Percentiles rank a stretch among this genome's conserved stretches.
phyloP scores from a whole-genome alignment of 2,797 vertebrate species.

The Alosa sapidissima region DNA sequence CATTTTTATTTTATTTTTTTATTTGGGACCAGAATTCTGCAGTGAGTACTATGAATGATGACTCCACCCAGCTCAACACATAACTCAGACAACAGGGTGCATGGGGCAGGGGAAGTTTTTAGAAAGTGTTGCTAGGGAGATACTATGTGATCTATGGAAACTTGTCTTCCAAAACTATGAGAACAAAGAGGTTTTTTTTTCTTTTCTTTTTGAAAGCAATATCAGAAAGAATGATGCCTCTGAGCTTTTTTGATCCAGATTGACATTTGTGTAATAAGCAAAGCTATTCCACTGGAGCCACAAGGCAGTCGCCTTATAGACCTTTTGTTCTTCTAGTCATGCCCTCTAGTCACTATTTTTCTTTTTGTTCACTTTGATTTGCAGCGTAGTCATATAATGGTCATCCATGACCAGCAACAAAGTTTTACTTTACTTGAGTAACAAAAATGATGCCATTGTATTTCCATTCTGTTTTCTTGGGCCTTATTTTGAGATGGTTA shows the following conservation, averaged over 20 bases:
- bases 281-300: slow-evolving; percentile 57
- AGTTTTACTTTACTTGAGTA: too few species aligned
- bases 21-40: not conserved
- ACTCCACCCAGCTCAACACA: not conserved
- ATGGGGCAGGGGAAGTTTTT: not conserved
- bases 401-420: not conserved
- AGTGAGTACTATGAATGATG: not conserved
- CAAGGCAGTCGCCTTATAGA: slow-evolving; percentile 9
- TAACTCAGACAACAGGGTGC: not conserved
- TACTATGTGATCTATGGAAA: slow-evolving; percentile 26
- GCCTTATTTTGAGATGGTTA: not conserved
- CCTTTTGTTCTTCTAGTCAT: not conserved
- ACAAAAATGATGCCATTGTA: too few species aligned
- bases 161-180: slow-evolving; percentile 30
- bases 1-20: too few species aligned
- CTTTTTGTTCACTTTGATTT: not conserved
- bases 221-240: slow-evolving; percentile 40
- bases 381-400: not conserved
- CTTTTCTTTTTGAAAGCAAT: slow-evolving; percentile 20
- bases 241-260: slow-evolving; percentile 42
- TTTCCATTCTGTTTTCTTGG: not conserved
- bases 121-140: not conserved
- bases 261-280: slow-evolving; percentile 65
- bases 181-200: not conserved
- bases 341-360: not conserved